Evolutionary conservation across 2,113 vertebrate species (phyloP), one percentile per base, ranked within the genome.

Genomic region (Ammospiza caudacuta): DNA sequence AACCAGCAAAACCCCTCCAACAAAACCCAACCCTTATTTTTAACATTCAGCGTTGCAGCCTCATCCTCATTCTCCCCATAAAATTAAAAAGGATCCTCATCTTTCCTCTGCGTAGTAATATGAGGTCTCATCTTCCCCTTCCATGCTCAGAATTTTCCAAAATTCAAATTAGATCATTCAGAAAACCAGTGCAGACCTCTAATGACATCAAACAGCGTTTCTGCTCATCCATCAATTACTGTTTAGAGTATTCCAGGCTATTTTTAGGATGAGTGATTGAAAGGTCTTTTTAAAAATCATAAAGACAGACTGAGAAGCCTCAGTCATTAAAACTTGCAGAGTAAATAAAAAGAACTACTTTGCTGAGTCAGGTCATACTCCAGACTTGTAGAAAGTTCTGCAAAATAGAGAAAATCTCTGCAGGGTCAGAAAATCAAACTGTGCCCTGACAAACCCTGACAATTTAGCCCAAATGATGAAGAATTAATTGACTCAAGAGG

Each of bases 281-380:
- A 8, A 47, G 11, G 7, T 47, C 35, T 67, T 85, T 51, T 39
- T 27, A 90, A 62, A 77, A 67, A 68, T 23, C 39, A 22, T 18
- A 4, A 27, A 75, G 25, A 54, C 25, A 73, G 55, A 41, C 11
- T 29, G 7, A 77, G 23, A 81, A 78, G 35, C 16, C 21, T 41
- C 75, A 41, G 23, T 12, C 41, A 63, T 31, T 64, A 47, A 39
- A 83, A 63, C 5, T 62, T 21, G 18, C 0, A 0, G 2, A 81
- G 55, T 44, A 52, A 68, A 72, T 23, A 73, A 76, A 87, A 77
- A 76, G 10, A 73, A 69, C 27, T 46, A 39, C 43, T 87, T 58
- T 35, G 47, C 69, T 44, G 39, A 61, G 29, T 59, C 74, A 75
- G 29, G 37, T 46, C 23, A 13, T 77, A 37, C 10, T 66, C 7